Conservation (phyloP, 2,888 invertebrate species). For the Melanchra persicariae region DNA sequence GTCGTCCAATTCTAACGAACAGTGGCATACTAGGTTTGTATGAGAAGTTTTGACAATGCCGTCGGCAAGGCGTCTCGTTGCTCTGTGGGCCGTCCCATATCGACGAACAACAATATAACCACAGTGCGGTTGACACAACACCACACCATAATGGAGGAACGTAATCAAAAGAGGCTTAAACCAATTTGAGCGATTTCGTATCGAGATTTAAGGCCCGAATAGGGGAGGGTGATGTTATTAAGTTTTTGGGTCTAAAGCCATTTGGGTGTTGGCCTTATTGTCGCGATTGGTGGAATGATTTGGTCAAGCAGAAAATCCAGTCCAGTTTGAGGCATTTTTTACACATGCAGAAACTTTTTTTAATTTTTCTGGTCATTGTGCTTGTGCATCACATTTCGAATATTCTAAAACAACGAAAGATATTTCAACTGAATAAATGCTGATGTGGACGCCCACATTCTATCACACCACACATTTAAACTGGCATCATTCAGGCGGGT, state of each 20-base stretch:
- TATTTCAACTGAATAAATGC: too few relatives aligned
- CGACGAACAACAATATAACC: slow-evolving; percentile 65
- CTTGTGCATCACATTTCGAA: too few relatives aligned
- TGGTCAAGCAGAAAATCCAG: background rate
- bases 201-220: slow-evolving; percentile 23
- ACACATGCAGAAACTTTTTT: too few relatives aligned
- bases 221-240: slow-evolving; percentile 1
- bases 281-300: background rate
- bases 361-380: too few relatives aligned
- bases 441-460: background rate
- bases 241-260: slow-evolving; percentile 13
- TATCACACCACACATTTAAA: background rate
- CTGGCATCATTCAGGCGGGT: slow-evolving; percentile 6
- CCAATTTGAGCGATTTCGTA: slow-evolving; percentile 57
- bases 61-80: too few relatives aligned
- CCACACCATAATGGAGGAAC: slow-evolving; percentile 62
- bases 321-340: background rate
- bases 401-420: too few relatives aligned
- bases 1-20: background rate
- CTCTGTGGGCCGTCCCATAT: slow-evolving; percentile 51
- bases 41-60: background rate
- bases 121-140: slow-evolving; percentile 62
- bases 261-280: background rate
- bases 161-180: slow-evolving; percentile 66
- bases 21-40: background rate